These are phyloP conservation scores for Venturia canescens DNA, from an alignment of 1,140 invertebrate species.

Conservation along the genomic window DNA sequence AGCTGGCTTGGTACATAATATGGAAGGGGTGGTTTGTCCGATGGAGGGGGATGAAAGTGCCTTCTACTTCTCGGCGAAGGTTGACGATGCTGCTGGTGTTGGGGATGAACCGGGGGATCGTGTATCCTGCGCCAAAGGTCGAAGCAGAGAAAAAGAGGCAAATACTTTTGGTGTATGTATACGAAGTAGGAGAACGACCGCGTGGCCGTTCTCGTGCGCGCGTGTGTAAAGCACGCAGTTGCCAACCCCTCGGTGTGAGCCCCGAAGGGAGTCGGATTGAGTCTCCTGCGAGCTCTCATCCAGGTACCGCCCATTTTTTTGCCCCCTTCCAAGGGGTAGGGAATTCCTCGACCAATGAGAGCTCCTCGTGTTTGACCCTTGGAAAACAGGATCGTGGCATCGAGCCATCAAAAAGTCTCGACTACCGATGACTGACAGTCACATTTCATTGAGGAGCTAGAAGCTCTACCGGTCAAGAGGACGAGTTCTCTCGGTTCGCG, in stretches of 20 bases:
- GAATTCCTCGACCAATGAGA: conserved; percentile 62
- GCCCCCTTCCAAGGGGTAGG: conserved; percentile 58
- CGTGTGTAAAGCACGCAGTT: conserved; percentile 38
- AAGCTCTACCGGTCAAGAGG: conserved; percentile 4
- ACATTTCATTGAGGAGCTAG: conserved; percentile 62
- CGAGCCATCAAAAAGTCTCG: conserved; percentile 65
- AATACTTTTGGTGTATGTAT: neutral
- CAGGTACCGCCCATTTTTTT: conserved; percentile 62
- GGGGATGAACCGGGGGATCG: conserved; percentile 50
- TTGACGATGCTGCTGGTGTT: neutral
- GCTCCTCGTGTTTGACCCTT: conserved; percentile 45
- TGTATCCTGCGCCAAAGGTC: neutral
- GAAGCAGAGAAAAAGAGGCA: neutral
- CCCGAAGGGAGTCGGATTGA: conserved; percentile 51
- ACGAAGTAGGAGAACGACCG: conserved; percentile 22
- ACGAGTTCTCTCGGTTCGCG: neutral
- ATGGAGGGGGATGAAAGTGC: conserved; percentile 51
- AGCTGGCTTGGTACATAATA: conserved; percentile 46
- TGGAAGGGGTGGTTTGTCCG: conserved; percentile 25
- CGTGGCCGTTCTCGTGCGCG: conserved; percentile 41
- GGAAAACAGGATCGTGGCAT: conserved; percentile 54
- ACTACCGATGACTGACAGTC: conserved; percentile 65
- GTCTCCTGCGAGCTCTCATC: conserved; percentile 47
- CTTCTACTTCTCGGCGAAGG: conserved; percentile 42
- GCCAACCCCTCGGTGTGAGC: conserved; percentile 42